phyloP scores from a whole-genome alignment of 2,888 invertebrate genomes.

The Acronicta aceris region DNA sequence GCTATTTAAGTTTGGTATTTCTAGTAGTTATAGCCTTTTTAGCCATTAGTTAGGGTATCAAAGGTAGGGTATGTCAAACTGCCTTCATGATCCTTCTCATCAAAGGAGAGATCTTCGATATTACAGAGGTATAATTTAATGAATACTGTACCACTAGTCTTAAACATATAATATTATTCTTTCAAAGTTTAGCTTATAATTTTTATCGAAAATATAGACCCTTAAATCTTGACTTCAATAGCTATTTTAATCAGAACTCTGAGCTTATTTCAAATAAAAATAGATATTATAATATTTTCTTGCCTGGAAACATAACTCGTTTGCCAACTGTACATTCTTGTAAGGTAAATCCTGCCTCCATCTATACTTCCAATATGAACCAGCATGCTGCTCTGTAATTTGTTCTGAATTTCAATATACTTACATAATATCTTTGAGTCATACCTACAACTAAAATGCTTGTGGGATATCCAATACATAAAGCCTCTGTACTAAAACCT shows the following conservation, averaged over 20 bases:
- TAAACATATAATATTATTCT: too few species aligned
- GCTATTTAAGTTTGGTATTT: neutral
- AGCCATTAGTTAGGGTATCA: too few species aligned
- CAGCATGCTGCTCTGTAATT: neutral
- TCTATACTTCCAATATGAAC: slow-evolving; percentile 1
- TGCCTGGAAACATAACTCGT: neutral
- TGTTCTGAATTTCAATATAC: slow-evolving; percentile 39
- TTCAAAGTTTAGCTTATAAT: too few species aligned
- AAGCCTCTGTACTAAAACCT: slow-evolving; percentile 12
- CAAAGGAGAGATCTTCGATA: too few species aligned
- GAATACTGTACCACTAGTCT: too few species aligned
- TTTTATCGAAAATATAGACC: too few species aligned
- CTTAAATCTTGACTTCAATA: too few species aligned
- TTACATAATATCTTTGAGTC: slow-evolving; percentile 39
- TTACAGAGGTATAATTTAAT: too few species aligned
- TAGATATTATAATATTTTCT: neutral
- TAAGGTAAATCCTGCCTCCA: neutral
- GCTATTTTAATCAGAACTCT: too few species aligned
- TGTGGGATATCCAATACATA: slow-evolving; percentile 30
- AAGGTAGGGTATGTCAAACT: too few species aligned
- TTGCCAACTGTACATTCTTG: neutral
- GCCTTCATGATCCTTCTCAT: too few species aligned
- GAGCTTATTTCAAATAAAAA: too few species aligned
- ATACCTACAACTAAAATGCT: slow-evolving; percentile 23
- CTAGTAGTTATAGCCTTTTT: neutral